phyloP scores from a whole-genome alignment of 92 coral and sea anemone species.

The Heteractis magnifica region DNA sequence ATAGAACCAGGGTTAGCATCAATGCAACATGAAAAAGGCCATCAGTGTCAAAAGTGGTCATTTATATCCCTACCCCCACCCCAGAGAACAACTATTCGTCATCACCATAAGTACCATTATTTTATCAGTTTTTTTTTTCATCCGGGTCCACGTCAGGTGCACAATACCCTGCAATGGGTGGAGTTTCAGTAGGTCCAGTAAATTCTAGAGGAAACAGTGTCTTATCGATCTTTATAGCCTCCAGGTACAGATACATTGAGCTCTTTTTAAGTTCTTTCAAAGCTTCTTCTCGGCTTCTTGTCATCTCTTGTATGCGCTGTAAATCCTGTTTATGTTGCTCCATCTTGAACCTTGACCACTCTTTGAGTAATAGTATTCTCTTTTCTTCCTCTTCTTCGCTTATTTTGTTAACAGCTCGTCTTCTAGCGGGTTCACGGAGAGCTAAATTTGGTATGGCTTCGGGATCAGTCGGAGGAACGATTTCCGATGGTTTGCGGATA shows the following conservation, averaged over 20 bases:
- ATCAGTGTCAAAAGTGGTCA: neutral
- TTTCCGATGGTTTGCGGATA: slow-evolving; percentile 80
- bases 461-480: slow-evolving; percentile 92
- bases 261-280: slow-evolving; percentile 84
- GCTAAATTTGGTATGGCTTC: slow-evolving; percentile 73
- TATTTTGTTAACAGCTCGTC: slow-evolving; percentile 49
- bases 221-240: slow-evolving; percentile 80
- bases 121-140: slow-evolving; percentile 16
- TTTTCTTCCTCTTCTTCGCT: slow-evolving; percentile 72
- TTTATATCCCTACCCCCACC: neutral
- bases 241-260: slow-evolving; percentile 76
- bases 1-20: neutral
- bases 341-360: slow-evolving; percentile 94
- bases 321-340: slow-evolving; percentile 90
- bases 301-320: slow-evolving; percentile 81
- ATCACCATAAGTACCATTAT: neutral
- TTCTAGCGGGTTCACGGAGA: slow-evolving; percentile 59
- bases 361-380: slow-evolving; percentile 77
- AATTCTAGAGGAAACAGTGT: slow-evolving; percentile 81
- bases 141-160: slow-evolving; percentile 87
- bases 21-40: too few relatives aligned
- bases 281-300: slow-evolving; percentile 82
- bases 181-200: slow-evolving; percentile 93
- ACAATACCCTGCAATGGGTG: slow-evolving; percentile 78
- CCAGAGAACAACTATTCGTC: neutral